Conservation (phyloP, 1,140 invertebrate species). For the Drosophila gunungcola region DNA sequence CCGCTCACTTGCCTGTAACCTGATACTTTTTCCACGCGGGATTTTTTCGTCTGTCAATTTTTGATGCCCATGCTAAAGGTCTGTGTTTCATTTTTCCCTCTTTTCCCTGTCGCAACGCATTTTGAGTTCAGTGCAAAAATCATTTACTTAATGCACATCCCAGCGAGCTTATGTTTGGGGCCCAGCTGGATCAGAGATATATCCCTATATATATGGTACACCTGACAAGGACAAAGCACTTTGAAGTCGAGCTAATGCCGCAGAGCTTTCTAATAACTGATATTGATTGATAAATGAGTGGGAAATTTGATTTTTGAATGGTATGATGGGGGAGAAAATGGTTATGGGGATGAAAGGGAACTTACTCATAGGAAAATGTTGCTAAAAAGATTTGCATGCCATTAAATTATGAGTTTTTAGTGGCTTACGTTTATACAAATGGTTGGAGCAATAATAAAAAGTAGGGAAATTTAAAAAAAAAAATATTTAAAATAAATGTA, state of each 20-base stretch:
- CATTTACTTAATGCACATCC: slow-evolving; percentile 75
- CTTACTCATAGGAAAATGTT: slow-evolving; percentile 1
- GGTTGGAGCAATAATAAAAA: not conserved
- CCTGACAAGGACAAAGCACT: slow-evolving; percentile 69
- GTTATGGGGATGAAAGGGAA: not conserved
- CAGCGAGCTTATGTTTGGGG: slow-evolving; percentile 17
- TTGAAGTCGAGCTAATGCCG: slow-evolving; percentile 62
- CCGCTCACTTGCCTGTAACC: slow-evolving; percentile 69
- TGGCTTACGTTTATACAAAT: not conserved
- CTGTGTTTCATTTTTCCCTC: slow-evolving; percentile 1
- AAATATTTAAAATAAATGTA: too few relatives aligned
- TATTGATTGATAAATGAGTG: slow-evolving; percentile 79
- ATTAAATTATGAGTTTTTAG: slow-evolving; percentile 13
- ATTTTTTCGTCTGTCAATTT: slow-evolving; percentile 71
- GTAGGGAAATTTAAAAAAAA: too few relatives aligned
- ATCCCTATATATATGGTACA: slow-evolving; percentile 17
- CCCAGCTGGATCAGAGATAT: slow-evolving; percentile 46
- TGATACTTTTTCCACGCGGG: slow-evolving; percentile 65
- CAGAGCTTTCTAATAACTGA: slow-evolving; percentile 58
- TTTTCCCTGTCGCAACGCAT: slow-evolving; percentile 58
- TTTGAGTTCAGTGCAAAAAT: slow-evolving; percentile 60
- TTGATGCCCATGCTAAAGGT: slow-evolving; percentile 31
- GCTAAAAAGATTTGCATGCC: slow-evolving; percentile 22
- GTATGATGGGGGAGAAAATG: not conserved
- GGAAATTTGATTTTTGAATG: slow-evolving; percentile 45